Evolutionary conservation across 2,797 vertebrate species (phyloP).

Genomic region (Sandelia bainsii): DNA sequence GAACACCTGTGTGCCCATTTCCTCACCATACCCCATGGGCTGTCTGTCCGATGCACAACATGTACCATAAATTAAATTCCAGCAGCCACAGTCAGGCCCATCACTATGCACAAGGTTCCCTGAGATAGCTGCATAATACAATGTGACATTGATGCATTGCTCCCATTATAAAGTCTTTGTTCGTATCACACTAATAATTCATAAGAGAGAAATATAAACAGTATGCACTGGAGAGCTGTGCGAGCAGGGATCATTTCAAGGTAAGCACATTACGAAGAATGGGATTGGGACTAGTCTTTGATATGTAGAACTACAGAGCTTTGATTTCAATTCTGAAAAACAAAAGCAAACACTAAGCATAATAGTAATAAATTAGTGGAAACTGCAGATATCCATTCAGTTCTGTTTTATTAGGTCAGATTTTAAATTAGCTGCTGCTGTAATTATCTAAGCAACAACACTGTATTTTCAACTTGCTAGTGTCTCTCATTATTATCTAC

Average conservation of each 20-base stretch:
- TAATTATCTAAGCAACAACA: constrained; percentile 71
- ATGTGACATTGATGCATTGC: constrained; percentile 84
- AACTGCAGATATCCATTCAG: constrained; percentile 58
- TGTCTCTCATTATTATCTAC: constrained; percentile 68
- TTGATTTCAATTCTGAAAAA: constrained; percentile 60
- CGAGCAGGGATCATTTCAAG: constrained; percentile 78
- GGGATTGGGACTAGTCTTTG: constrained; percentile 68
- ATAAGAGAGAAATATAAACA: constrained; percentile 85
- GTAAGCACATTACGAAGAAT: constrained; percentile 77
- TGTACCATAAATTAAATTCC: constrained; percentile 77
- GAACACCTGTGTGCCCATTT: constrained; percentile 50
- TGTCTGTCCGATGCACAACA: constrained; percentile 69
- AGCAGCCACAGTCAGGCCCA: constrained; percentile 72
- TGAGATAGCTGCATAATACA: constrained; percentile 81
- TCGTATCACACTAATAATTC: constrained; percentile 85
- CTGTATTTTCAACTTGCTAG: constrained; percentile 55
- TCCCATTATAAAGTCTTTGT: constrained; percentile 85
- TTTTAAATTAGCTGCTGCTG: constrained; percentile 69
- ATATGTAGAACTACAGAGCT: constrained; percentile 65
- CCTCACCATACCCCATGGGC: constrained; percentile 53
- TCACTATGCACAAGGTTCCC: constrained; percentile 79
- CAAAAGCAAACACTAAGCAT: constrained; percentile 45
- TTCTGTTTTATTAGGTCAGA: constrained; percentile 73
- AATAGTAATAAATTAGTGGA: constrained; percentile 58
- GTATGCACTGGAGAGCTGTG: constrained; percentile 74